Percentiles rank a stretch among this genome's conserved stretches.
Evolutionary conservation across 2,797 vertebrate genomes (phyloP).

Genomic region (Zalophus californianus): DNA sequence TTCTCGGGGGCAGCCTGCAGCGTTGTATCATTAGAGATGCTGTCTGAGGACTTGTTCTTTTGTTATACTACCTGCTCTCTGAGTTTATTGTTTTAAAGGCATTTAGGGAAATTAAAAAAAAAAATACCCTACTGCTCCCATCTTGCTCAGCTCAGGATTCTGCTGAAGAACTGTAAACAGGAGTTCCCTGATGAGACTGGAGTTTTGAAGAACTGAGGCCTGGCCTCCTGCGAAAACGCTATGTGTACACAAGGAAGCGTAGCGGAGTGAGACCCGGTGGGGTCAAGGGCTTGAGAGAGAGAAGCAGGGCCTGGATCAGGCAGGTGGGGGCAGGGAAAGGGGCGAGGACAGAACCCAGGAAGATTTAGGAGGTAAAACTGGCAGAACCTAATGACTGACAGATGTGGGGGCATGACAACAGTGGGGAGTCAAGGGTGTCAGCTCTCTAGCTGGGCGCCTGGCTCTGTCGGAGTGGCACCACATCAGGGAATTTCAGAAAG

Average conservation of each 20-base stretch:
- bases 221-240: neutral
- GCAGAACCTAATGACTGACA: neutral
- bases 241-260: neutral
- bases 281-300: neutral
- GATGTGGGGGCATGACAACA: accelerated
- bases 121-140: neutral
- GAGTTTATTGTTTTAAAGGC: neutral
- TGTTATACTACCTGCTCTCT: neutral
- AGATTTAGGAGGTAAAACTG: neutral
- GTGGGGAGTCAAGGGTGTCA: neutral
- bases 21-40: neutral
- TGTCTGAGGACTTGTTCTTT: neutral
- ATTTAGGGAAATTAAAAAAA: neutral
- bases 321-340: neutral
- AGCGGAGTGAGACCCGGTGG: neutral
- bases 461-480: neutral
- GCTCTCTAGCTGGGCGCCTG: neutral
- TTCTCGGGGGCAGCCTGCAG: neutral
- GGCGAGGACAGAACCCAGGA: neutral
- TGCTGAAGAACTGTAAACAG: neutral
- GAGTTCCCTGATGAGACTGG: neutral
- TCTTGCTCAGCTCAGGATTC: neutral
- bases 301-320: neutral
- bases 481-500: neutral
- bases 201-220: neutral